Conservation (phyloP, 1,140 invertebrate genomes). For the Hycleus phaleratus region DNA sequence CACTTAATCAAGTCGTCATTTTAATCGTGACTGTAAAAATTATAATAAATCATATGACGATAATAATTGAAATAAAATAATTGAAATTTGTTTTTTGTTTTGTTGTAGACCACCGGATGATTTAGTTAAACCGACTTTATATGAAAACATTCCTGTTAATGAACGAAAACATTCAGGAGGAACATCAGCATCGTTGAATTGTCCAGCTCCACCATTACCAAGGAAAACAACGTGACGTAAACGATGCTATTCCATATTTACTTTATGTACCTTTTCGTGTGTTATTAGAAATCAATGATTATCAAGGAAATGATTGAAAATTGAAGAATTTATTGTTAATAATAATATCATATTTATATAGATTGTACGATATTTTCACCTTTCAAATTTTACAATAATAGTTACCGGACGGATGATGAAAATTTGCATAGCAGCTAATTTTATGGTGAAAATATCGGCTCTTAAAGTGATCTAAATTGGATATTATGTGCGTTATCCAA, state of each 20-base stretch:
- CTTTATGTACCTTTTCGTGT: slow-evolving; percentile 30
- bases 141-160: slow-evolving; percentile 38
- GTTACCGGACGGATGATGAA: no score
- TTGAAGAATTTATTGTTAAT: no score
- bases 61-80: neutral
- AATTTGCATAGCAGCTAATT: no score
- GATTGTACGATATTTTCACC: no score
- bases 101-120: slow-evolving; percentile 38
- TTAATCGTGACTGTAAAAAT: neutral
- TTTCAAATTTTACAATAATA: no score
- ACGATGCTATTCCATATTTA: slow-evolving; percentile 14
- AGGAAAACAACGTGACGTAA: slow-evolving; percentile 28
- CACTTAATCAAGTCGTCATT: slow-evolving; percentile 16
- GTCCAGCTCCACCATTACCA: slow-evolving; percentile 27
- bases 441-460: no score
- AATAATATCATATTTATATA: no score
- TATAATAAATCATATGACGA: no score
- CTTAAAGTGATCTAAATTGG: no score
- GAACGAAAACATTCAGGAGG: slow-evolving; percentile 24
- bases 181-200: slow-evolving; percentile 13
- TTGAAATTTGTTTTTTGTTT: neutral
- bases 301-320: no score
- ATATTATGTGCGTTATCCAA: slow-evolving; percentile 1
- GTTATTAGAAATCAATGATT: neutral
- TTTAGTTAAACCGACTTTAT: slow-evolving; percentile 35